Conservation (phyloP, 2,797 vertebrate genomes). For the Garrulus glandarius region DNA sequence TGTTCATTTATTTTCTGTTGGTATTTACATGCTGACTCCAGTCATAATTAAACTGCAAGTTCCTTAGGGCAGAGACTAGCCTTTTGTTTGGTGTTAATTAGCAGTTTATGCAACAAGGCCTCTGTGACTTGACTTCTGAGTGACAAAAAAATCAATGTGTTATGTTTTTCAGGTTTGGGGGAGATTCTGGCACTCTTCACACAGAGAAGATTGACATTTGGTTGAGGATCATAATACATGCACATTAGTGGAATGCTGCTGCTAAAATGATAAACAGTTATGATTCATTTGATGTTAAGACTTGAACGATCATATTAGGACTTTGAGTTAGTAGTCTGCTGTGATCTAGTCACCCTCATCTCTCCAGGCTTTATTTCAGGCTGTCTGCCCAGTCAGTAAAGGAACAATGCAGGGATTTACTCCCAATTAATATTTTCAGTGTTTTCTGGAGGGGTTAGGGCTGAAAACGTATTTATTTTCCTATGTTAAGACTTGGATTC, state of each 20-base stretch:
- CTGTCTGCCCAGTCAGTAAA: background rate
- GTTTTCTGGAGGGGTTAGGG: background rate
- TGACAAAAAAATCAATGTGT: slow-evolving; percentile 5
- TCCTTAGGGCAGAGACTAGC: slow-evolving; percentile 47
- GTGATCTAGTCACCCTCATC: background rate
- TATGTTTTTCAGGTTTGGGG: slow-evolving; percentile 18
- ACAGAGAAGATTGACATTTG: background rate
- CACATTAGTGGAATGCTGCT: background rate
- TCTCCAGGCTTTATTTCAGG: slow-evolving; percentile 10
- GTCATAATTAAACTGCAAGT: slow-evolving; percentile 40
- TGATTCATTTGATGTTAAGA: background rate
- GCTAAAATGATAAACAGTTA: slow-evolving; percentile 15
- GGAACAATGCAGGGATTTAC: background rate
- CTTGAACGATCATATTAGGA: background rate
- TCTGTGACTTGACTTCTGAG: background rate
- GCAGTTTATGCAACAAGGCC: slow-evolving; percentile 45
- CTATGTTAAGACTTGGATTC: background rate
- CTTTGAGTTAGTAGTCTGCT: background rate
- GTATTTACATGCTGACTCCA: slow-evolving; percentile 20
- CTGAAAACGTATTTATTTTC: slow-evolving; percentile 42
- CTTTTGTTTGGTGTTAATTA: slow-evolving; percentile 51
- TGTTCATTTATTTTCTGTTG: slow-evolving; percentile 34
- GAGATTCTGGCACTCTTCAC: background rate
- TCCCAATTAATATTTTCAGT: background rate
- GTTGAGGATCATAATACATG: background rate